Base-by-base conservation (phyloP, 2,888 invertebrate species). In the Philereme vetulata region DNA sequence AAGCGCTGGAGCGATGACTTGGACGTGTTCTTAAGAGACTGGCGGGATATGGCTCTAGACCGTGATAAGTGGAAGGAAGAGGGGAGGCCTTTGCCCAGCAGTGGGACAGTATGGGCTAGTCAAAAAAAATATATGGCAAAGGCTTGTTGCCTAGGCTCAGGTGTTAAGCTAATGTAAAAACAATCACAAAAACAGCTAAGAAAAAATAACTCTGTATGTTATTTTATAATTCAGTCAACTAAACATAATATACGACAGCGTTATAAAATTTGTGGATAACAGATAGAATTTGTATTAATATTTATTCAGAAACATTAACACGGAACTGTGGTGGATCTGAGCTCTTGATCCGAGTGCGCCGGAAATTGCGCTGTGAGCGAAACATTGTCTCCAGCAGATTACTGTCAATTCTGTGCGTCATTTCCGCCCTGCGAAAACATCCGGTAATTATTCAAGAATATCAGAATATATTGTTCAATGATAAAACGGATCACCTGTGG, bases 381-480 rank as follows among this genome's bases (percentile, higher is more conserved):
- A 79, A 85, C 86, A 85, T 82, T 88, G 87, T 87, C 84, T 85
- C 76, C 72, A 78, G 79, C 64, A 80, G 82, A 86, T 85, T 85
- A 85, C 85, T 85, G 86, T 84, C 84, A 79, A 85, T 85, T 85
- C 81, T 78, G 81, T 80, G 83, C 84, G 81, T 84, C 85, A 87
- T 88, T 87, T 89, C 88, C 89, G 82, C 71, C 81, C 80, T 76
- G 78, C 74, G 80, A 82, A 85, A 87, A 86, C 80, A 83, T 85
- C 82, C 82, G 81, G 81, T 85, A 84, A 86, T 86, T 86, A 86
- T 86, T 82, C 82, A 82, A 82, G 21, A 21, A 21, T 21, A 21
- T 21, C 21, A 21, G 21, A 21, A 21, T 21, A 86, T 84, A 85
- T 82, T 82, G 82, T 81, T 79, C 82, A 83, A 85, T 76, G 77